phyloP scores from a whole-genome alignment of 2,113 vertebrate genomes.

The Opisthocomus hoazin region DNA sequence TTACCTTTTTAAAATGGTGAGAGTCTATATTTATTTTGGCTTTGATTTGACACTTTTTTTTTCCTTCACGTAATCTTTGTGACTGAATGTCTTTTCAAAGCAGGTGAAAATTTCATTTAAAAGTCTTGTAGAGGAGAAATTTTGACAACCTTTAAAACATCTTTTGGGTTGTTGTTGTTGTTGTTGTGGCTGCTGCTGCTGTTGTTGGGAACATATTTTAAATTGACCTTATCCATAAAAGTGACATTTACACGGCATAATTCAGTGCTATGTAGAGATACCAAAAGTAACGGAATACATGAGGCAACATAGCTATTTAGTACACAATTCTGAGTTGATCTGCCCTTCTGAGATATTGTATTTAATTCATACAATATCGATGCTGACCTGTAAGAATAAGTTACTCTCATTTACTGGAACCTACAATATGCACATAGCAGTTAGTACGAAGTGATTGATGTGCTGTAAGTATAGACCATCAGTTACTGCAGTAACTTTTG shows the following conservation, averaged over 20 bases:
- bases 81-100: not conserved
- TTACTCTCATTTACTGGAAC: not conserved
- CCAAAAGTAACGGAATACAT: not conserved
- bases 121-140: not conserved
- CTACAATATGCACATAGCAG: not conserved
- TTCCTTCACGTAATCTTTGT: not conserved
- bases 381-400: not conserved
- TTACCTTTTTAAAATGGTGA: not conserved
- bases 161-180: not conserved
- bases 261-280: not conserved
- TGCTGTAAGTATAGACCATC: not conserved
- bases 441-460: not conserved
- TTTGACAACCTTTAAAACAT: constrained; percentile 19
- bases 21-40: not conserved
- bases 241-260: constrained; percentile 43
- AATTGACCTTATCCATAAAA: constrained; percentile 62
- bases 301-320: not conserved
- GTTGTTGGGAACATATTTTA: constrained; percentile 27
- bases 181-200: not conserved
- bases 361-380: not conserved
- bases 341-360: not conserved
- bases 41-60: not conserved
- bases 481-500: not conserved
- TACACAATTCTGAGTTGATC: not conserved
- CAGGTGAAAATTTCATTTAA: not conserved